A percentile compares a stretch with the other conserved stretches of the same genome.
phyloP scores from a whole-genome alignment of 2,888 invertebrate genomes.

The Dicycla oo region DNA sequence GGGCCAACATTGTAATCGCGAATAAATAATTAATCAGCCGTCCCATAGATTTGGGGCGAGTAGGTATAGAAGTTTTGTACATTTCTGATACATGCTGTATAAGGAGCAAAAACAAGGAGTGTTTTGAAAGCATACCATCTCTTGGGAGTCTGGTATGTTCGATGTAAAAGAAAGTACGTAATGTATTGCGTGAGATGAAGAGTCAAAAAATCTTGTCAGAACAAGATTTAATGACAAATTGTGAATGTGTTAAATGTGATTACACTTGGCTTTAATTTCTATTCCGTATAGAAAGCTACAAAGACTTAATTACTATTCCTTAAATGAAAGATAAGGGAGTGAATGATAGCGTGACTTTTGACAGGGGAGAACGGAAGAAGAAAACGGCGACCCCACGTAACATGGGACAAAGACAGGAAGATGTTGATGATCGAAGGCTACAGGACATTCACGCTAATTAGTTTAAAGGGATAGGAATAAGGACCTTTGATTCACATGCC shows the following conservation, averaged over 20 bases:
- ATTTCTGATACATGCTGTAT: too few relatives aligned
- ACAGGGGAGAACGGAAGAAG: too few relatives aligned
- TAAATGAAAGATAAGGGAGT: too few relatives aligned
- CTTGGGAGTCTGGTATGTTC: neutral
- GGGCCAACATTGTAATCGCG: too few relatives aligned
- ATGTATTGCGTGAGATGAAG: neutral
- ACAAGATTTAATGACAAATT: neutral
- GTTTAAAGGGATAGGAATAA: neutral
- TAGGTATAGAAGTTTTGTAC: too few relatives aligned
- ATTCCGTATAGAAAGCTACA: too few relatives aligned
- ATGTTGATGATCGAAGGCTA: too few relatives aligned
- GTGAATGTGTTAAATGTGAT: neutral
- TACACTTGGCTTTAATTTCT: neutral
- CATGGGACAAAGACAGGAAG: too few relatives aligned
- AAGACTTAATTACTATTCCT: neutral
- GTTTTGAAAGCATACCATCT: neutral
- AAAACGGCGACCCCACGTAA: too few relatives aligned
- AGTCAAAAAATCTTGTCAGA: neutral
- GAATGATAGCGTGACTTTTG: too few relatives aligned
- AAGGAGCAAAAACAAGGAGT: neutral
- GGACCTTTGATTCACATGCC: neutral
- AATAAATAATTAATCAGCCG: too few relatives aligned
- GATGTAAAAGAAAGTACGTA: neutral
- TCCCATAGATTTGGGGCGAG: too few relatives aligned
- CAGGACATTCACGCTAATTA: neutral